Conservation (phyloP, 64 coral and sea anemone genomes). For the Orbicella faveolata region DNA sequence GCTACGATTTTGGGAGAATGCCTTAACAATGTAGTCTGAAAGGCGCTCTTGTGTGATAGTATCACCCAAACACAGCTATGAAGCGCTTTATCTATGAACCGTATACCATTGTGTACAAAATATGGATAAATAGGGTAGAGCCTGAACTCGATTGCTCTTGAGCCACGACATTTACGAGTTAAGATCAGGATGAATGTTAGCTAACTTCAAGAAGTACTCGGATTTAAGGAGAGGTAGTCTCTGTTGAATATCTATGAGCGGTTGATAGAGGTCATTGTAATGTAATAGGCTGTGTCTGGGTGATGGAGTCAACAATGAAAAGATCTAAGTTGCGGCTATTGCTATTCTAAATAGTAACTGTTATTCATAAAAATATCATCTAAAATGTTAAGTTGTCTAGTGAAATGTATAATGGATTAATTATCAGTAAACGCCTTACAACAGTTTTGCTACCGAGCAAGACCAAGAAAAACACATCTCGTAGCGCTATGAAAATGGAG, state of each 20-base stretch:
- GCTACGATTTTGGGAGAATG: slow-evolving; percentile 10
- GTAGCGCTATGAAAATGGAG: not conserved
- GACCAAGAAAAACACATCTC: slow-evolving; percentile 27
- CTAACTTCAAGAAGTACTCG: not conserved
- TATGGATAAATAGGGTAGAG: not conserved
- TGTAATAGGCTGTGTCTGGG: slow-evolving; percentile 8
- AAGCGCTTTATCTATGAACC: not conserved
- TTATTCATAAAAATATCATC: slow-evolving; percentile 58
- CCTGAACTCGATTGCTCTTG: not conserved
- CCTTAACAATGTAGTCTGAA: not conserved
- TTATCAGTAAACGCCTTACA: not conserved
- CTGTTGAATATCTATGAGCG: not conserved
- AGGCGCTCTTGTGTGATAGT: not conserved
- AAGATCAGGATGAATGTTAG: not conserved
- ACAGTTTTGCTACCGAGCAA: not conserved
- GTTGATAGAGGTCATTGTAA: not conserved
- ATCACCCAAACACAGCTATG: slow-evolving; percentile 20
- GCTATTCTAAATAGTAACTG: slow-evolving; percentile 42
- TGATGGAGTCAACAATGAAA: slow-evolving; percentile 5
- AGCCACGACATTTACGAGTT: not conserved
- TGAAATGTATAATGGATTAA: slow-evolving; percentile 14
- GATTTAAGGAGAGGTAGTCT: not conserved
- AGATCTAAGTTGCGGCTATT: slow-evolving; percentile 2
- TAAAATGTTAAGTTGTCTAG: slow-evolving; percentile 43
- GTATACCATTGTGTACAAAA: not conserved